Conservation (phyloP, 2,888 invertebrate species). For the Acutogordius australiensis region DNA sequence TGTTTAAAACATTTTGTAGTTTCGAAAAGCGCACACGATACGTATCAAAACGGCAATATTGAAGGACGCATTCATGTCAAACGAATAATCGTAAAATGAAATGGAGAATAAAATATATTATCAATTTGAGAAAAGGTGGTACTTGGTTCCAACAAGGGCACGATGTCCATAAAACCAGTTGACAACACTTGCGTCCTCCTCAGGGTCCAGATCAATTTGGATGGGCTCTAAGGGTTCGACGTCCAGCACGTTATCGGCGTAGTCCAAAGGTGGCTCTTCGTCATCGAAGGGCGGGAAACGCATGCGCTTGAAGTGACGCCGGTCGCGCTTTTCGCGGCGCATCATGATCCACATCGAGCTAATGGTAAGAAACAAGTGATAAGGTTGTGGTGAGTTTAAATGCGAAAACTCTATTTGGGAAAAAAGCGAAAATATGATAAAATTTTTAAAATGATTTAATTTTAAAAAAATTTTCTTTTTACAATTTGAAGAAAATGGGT, state of each 20-base stretch:
- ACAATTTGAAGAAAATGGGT: too few species aligned
- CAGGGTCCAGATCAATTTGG: conserved; percentile 78
- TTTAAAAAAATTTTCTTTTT: too few species aligned
- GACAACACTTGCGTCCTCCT: conserved; percentile 42
- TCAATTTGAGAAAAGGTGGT: too few species aligned
- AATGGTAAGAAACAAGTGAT: conserved; percentile 9
- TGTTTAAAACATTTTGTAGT: too few species aligned
- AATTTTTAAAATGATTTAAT: too few species aligned
- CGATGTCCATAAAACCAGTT: conserved; percentile 97
- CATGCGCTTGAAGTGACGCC: conserved; percentile 95
- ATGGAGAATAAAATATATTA: background rate
- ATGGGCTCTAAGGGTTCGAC: conserved; percentile 96
- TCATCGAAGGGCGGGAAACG: conserved; percentile 98
- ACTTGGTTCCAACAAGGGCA: conserved; percentile 63
- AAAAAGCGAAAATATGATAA: too few species aligned
- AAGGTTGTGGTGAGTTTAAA: too few species aligned
- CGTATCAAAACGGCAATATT: too few species aligned
- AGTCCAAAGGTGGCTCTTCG: conserved; percentile 94
- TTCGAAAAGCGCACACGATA: too few species aligned
- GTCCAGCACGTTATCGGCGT: conserved; percentile 91
- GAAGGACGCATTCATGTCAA: too few species aligned
- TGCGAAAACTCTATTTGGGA: too few species aligned
- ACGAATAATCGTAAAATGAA: too few species aligned
- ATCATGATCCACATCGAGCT: conserved; percentile 99
- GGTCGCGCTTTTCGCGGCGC: conserved; percentile 87